These are phyloP conservation scores for Orestias chungarensis DNA, from an alignment of 2,797 vertebrate species.

Conservation along the genomic window DNA sequence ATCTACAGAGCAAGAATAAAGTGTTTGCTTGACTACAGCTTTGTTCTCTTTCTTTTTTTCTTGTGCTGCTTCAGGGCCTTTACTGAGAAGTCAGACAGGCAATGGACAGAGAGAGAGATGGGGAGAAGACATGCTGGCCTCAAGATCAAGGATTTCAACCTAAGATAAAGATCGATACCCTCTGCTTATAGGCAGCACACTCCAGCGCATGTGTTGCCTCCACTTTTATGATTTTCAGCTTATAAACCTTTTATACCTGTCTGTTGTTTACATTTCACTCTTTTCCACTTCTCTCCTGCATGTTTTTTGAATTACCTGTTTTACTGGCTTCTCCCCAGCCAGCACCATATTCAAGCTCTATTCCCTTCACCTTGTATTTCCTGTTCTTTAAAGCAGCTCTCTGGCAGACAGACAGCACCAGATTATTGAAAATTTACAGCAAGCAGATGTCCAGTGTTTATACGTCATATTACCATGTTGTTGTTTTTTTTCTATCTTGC, in stretches of 20 bases:
- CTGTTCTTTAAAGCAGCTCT: too few species aligned
- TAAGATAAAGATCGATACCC: not conserved
- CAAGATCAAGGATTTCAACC: not conserved
- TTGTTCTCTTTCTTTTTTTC: not conserved
- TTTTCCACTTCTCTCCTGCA: too few species aligned
- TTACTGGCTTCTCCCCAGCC: too few species aligned
- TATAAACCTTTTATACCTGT: not conserved
- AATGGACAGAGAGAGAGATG: not conserved
- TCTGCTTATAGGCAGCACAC: not conserved
- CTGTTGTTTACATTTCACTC: too few species aligned
- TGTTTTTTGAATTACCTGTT: too few species aligned
- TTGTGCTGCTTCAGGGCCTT: not conserved
- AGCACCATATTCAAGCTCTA: too few species aligned
- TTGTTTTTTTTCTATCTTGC: too few species aligned
- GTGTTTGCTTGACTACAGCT: not conserved
- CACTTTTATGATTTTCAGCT: not conserved
- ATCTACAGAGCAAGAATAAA: not conserved
- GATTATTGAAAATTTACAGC: too few species aligned
- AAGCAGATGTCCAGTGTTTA: too few species aligned
- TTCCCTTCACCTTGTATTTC: too few species aligned
- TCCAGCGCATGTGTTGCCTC: not conserved
- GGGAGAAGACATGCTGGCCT: not conserved
- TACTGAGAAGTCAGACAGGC: not conserved
- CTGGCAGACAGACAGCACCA: too few species aligned
- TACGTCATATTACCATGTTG: too few species aligned